Percentiles rank a stretch among this genome's conserved stretches.
Conservation (phyloP, 2,888 invertebrate species). For the Calliphora vomitoria region DNA sequence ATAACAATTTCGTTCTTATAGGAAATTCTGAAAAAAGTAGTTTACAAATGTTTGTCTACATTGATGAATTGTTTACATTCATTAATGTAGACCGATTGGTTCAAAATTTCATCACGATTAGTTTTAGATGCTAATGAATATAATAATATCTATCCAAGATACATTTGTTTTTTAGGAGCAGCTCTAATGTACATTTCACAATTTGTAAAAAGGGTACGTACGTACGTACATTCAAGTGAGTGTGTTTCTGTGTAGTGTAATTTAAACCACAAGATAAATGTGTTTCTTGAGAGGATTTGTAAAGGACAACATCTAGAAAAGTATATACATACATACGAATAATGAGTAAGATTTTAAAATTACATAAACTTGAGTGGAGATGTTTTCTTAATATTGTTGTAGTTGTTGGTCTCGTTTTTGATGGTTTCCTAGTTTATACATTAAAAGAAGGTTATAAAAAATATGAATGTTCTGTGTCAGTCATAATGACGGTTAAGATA, state of each 20-base stretch:
- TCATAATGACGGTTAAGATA: conserved; percentile 64
- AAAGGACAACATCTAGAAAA: conserved; percentile 70
- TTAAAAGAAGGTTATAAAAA: conserved; percentile 52
- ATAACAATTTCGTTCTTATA: too few relatives aligned
- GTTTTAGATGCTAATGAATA: too few relatives aligned
- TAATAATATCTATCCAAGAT: too few relatives aligned
- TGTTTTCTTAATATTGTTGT: conserved; percentile 46
- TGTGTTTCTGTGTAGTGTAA: conserved; percentile 4
- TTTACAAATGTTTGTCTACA: too few relatives aligned
- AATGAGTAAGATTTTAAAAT: conserved; percentile 72
- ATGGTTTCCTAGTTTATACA: conserved; percentile 18
- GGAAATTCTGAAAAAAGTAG: too few relatives aligned
- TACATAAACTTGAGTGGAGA: conserved; percentile 63
- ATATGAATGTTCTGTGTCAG: conserved; percentile 58
- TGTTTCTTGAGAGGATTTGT: conserved; percentile 72
- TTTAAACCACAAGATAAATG: conserved; percentile 71
- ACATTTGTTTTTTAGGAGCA: too few relatives aligned
- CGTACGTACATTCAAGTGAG: not conserved
- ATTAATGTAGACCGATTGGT: too few relatives aligned
- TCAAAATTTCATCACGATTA: too few relatives aligned
- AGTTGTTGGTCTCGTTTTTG: conserved; percentile 26
- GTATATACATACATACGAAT: conserved; percentile 61
- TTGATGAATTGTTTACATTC: too few relatives aligned
- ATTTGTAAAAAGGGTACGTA: conserved; percentile 22
- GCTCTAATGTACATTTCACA: too few relatives aligned